Base-by-base conservation (phyloP, 2,888 invertebrate species). In the Caenorhabditis doughertyi region DNA sequence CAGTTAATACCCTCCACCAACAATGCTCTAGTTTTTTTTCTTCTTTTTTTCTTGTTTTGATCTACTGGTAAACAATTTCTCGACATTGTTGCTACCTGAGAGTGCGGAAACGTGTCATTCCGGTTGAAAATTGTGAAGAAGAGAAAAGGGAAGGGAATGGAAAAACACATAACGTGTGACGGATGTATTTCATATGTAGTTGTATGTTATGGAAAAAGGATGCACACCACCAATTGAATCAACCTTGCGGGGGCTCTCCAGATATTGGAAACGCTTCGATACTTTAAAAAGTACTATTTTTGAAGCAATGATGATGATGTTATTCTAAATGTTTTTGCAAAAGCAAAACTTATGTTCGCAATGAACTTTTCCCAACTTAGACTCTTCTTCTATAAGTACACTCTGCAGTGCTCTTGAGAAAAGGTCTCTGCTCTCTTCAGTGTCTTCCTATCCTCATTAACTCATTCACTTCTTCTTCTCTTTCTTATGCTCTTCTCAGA, bases 41-140 rank as follows among this genome's bases (percentile, higher is more conserved):
- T n/a, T n/a, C n/a, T 16, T n/a, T 35, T 25, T 65, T 49, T 65
- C 25, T 51, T 64, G 47, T 64, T n/a, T 47, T 47, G 27, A 62
- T 44, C 21, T 29, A 23, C 39, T 60, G n/a, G 35, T 42, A 32
- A 35, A 53, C 72, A 64, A 49, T 58, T 39, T 60, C 39, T 13
- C 42, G 16, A 39, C 51, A 25, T 58, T 67, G 44, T 56, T 51
- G 49, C 68, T 42, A 60, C 65, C 74, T 64, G 67, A 32, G 67
- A 76, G 58, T 67, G 51, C 77, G 77, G 77, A 77, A 77, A 53
- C 53, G 44, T 68, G 77, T 62, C 68, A 55, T 77, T 77, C 77
- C 77, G 68, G 68, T 42, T 60, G 44, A 27, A 60, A 58, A 58
- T n/a, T 42, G 27, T 7, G 27, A 29, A 56, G 23, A 44, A 42